These are phyloP conservation scores for Clistopyga incitator DNA, from an alignment of 2,888 invertebrate genomes.

Conservation along the genomic window DNA sequence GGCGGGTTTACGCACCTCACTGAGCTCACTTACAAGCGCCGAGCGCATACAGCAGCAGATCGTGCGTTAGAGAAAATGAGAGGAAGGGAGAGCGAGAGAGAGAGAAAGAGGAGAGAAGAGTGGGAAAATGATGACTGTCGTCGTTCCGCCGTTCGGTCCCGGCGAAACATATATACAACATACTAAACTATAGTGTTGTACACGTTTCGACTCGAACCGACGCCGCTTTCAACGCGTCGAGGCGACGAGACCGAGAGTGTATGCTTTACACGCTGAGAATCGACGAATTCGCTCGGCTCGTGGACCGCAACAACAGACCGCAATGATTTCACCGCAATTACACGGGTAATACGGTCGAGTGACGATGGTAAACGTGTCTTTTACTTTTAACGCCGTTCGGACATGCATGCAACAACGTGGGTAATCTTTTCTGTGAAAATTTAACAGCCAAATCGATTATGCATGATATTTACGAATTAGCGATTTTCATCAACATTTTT, in stretches of 20 bases:
- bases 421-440: neutral
- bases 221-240: slow-evolving; percentile 25
- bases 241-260: slow-evolving; percentile 27
- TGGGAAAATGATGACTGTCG: slow-evolving; percentile 13
- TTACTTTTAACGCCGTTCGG: neutral
- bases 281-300: slow-evolving; percentile 54
- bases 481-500: too few species aligned
- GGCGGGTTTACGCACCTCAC: neutral
- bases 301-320: slow-evolving; percentile 54
- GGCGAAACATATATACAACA: slow-evolving; percentile 42
- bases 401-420: neutral
- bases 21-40: slow-evolving; percentile 15
- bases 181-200: slow-evolving; percentile 42
- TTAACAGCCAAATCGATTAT: neutral
- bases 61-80: slow-evolving; percentile 49
- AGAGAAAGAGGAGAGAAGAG: neutral
- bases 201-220: slow-evolving; percentile 30
- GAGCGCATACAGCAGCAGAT: slow-evolving; percentile 21
- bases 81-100: slow-evolving; percentile 1
- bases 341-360: slow-evolving; percentile 45
- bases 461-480: neutral
- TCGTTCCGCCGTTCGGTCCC: slow-evolving; percentile 64
- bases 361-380: slow-evolving; percentile 34
- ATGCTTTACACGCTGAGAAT: slow-evolving; percentile 56
- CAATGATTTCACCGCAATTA: slow-evolving; percentile 58